Evolutionary conservation across 2,113 vertebrate genomes (phyloP).

Genomic region (Piliocolobus tephrosceles): DNA sequence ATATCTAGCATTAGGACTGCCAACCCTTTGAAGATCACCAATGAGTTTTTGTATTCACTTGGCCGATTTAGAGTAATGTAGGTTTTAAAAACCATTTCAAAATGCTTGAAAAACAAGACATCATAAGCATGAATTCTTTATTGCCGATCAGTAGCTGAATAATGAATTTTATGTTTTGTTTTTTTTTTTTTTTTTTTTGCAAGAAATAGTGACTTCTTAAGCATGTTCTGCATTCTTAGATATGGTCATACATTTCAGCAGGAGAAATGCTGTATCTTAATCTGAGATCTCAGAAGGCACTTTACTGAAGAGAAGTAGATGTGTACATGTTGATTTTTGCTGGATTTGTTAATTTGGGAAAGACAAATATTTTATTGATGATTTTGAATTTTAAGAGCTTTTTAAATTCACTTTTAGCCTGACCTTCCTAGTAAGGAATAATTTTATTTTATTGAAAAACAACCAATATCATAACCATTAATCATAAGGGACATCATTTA

Average conservation of each 20-base stretch:
- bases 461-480: neutral
- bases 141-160: neutral
- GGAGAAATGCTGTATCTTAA: neutral
- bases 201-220: neutral
- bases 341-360: slow-evolving; percentile 17
- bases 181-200: neutral
- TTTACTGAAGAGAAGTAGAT: slow-evolving; percentile 10
- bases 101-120: neutral
- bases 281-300: neutral
- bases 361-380: slow-evolving; percentile 5
- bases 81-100: neutral
- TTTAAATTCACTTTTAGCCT: neutral
- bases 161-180: neutral
- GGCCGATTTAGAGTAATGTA: neutral
- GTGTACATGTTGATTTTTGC: neutral
- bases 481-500: neutral
- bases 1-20: neutral
- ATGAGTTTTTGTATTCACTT: slow-evolving; percentile 22
- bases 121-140: slow-evolving; percentile 1
- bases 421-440: slow-evolving; percentile 7
- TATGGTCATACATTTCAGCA: neutral
- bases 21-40: neutral
- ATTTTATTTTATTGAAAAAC: slow-evolving; percentile 40
- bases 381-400: slow-evolving; percentile 26
- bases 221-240: neutral